Evolutionary conservation across 35 echinoderm and acorn worm species (phyloP).

Genomic region (Ophiothrix spiculata): DNA sequence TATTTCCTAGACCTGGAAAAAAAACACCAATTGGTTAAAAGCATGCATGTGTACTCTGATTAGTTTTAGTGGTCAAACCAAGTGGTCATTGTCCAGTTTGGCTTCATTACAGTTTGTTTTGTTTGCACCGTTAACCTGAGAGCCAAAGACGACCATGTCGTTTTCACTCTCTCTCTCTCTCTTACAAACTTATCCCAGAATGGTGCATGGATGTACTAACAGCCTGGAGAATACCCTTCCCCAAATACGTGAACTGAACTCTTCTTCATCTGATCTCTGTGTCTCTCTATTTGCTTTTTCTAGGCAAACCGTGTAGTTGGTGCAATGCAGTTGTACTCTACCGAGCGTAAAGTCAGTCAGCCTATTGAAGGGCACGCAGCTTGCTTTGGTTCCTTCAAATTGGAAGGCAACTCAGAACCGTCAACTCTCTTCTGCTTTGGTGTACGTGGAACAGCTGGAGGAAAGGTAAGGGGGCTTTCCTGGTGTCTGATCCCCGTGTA

Average conservation of each 20-base stretch:
- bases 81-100: too few relatives aligned
- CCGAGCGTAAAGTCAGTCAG: constrained; percentile 96
- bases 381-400: constrained; percentile 87
- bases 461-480: constrained; percentile 77
- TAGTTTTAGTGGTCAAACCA: too few relatives aligned
- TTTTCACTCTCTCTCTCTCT: too few relatives aligned
- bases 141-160: too few relatives aligned
- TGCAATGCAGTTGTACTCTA: constrained; percentile 94
- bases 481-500: too few relatives aligned
- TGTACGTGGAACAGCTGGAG: constrained; percentile 83
- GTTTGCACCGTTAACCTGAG: too few relatives aligned
- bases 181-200: not conserved
- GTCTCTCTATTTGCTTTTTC: not conserved
- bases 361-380: constrained; percentile 98
- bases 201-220: not conserved
- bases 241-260: too few relatives aligned
- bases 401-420: constrained; percentile 77
- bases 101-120: too few relatives aligned
- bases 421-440: constrained; percentile 95
- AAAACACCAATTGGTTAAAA: too few relatives aligned
- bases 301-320: constrained; percentile 97
- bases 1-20: too few relatives aligned
- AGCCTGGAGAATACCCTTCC: too few relatives aligned
- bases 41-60: too few relatives aligned
- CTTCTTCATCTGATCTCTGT: not conserved